A percentile compares a stretch with the other conserved stretches of the same genome.
Conservation (phyloP, 2,113 vertebrate species). For the Theristicus caerulescens region DNA sequence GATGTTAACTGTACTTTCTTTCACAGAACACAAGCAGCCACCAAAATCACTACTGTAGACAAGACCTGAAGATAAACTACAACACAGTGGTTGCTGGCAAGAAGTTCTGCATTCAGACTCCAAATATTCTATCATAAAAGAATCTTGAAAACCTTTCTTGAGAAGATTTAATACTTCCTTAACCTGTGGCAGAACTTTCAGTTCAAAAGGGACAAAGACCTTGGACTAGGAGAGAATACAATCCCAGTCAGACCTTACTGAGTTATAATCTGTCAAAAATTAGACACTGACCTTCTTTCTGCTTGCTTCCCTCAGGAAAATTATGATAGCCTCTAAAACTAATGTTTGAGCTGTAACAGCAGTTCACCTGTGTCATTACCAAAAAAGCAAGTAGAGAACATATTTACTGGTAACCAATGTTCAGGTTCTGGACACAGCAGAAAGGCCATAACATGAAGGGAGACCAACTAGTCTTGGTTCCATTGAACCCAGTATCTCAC, state of each 20-base stretch:
- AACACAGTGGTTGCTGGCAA: neutral
- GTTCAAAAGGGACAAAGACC: neutral
- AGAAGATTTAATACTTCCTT: neutral
- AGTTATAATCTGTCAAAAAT: neutral
- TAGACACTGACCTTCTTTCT: neutral
- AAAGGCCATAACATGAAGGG: neutral
- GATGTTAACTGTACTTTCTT: neutral
- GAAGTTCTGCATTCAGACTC: neutral
- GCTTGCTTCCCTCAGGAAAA: neutral
- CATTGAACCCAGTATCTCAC: neutral
- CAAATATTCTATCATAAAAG: neutral
- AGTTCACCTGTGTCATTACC: neutral
- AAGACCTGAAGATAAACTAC: neutral
- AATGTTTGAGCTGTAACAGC: neutral
- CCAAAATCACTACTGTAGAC: neutral
- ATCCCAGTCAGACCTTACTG: neutral
- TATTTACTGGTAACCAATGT: neutral
- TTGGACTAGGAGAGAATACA: neutral
- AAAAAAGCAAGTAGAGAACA: neutral
- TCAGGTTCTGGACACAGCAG: neutral
- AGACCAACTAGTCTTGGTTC: neutral
- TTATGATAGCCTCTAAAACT: neutral
- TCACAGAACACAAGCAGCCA: neutral
- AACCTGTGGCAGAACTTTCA: neutral
- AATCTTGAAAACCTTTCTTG: neutral